phyloP scores from a whole-genome alignment of 2,797 vertebrate species.

The Neosalanx taihuensis region DNA sequence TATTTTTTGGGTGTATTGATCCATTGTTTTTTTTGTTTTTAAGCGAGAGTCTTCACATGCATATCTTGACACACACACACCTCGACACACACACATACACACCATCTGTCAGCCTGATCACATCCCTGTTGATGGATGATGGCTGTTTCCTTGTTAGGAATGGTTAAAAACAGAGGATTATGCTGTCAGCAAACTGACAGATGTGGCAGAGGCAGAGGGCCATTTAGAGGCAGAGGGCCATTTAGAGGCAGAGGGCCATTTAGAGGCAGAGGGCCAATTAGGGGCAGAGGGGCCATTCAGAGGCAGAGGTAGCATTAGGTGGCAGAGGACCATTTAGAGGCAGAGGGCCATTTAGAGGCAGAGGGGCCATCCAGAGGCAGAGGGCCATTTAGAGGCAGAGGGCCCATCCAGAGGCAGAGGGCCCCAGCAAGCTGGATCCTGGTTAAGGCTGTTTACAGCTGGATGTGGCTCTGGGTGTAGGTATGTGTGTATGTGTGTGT shows the following conservation, averaged over 20 bases:
- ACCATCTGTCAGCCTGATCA: conserved; percentile 3
- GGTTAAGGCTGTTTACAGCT: conserved; percentile 36
- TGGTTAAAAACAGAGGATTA: conserved; percentile 27
- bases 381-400: neutral
- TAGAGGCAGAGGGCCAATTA: too few relatives aligned
- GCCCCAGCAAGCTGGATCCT: conserved; percentile 37
- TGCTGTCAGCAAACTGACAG: conserved; percentile 42
- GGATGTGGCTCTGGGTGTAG: conserved; percentile 22
- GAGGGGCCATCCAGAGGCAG: neutral
- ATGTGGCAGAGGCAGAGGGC: conserved; percentile 20
- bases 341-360: too few relatives aligned
- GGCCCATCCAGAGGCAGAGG: neutral
- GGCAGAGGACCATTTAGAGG: too few relatives aligned
- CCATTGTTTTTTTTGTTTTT: neutral
- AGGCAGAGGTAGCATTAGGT: too few relatives aligned
- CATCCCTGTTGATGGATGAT: neutral
- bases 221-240: too few relatives aligned
- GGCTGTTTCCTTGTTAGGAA: too few relatives aligned
- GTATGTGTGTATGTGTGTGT: neutral
- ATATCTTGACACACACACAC: neutral
- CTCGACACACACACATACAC: neutral
- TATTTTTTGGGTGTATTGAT: neutral
- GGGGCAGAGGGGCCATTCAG: too few relatives aligned
- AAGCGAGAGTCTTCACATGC: too few relatives aligned
- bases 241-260: too few relatives aligned